phyloP scores from a whole-genome alignment of 1,140 invertebrate species.

The Littorina saxatilis region DNA sequence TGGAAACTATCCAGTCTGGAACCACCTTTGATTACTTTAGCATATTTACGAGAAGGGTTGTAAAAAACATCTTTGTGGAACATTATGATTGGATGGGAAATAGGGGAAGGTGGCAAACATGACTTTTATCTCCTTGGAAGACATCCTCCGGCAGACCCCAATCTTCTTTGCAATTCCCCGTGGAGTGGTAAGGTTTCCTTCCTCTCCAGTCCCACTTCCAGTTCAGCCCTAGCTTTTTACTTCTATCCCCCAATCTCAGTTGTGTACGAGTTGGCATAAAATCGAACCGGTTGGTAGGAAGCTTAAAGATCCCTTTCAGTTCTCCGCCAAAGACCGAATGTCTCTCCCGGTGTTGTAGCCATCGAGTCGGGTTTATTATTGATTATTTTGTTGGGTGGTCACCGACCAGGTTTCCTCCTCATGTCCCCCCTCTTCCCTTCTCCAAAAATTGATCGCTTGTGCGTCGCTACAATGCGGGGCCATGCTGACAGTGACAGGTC shows the following conservation, averaged over 20 bases:
- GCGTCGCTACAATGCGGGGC: not conserved
- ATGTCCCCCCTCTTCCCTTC: not conserved
- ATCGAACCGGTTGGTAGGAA: not conserved
- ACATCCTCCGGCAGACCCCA: no score
- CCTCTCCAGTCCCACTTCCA: no score
- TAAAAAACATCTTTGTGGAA: no score
- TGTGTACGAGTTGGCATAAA: not conserved
- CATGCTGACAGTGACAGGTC: not conserved
- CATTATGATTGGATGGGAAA: no score
- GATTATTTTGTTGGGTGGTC: slow-evolving; percentile 5
- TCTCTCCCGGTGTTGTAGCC: not conserved
- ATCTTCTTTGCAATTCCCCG: no score
- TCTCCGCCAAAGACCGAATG: not conserved
- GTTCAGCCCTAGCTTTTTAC: no score
- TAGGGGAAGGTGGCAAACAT: no score
- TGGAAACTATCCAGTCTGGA: no score
- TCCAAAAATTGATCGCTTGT: not conserved
- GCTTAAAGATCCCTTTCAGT: not conserved
- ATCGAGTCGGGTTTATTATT: not conserved
- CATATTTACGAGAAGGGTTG: no score
- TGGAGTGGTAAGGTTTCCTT: no score
- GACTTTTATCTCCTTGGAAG: no score
- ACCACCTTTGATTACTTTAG: no score
- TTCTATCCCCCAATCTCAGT: not conserved
- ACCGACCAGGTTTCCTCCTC: not conserved